phyloP scores from a whole-genome alignment of 2,113 vertebrate species.

The Sceloporus tristichus region DNA sequence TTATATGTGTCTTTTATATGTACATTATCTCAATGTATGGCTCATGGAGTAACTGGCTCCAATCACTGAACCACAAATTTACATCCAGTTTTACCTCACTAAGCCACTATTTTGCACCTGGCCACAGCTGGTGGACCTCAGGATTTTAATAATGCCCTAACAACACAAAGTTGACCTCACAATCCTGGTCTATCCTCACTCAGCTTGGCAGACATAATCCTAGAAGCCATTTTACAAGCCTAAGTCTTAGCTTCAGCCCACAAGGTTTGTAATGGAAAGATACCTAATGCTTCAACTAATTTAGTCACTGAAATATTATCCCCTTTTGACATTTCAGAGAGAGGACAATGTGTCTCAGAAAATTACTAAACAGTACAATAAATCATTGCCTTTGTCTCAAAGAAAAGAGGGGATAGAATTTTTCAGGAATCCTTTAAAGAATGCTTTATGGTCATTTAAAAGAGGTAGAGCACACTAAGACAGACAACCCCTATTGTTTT shows the following conservation, averaged over 20 bases:
- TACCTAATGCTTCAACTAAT: neutral
- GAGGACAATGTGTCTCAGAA: slow-evolving; percentile 36
- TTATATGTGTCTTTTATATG: neutral
- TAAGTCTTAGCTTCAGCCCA: neutral
- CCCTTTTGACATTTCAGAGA: slow-evolving; percentile 44
- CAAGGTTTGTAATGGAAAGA: neutral
- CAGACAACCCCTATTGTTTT: slow-evolving; percentile 56
- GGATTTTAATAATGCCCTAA: neutral
- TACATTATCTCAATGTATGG: neutral
- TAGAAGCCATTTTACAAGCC: neutral
- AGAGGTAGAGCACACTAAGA: slow-evolving; percentile 53
- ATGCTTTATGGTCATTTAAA: slow-evolving; percentile 58
- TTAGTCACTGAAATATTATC: slow-evolving; percentile 44
- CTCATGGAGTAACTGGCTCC: neutral
- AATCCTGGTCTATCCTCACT: neutral
- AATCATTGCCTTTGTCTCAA: slow-evolving; percentile 46
- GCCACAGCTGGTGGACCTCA: neutral
- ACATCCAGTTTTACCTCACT: neutral
- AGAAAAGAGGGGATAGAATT: slow-evolving; percentile 30
- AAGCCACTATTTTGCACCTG: neutral
- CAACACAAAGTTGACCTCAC: neutral
- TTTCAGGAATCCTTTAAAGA: slow-evolving; percentile 58
- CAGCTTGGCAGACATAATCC: neutral
- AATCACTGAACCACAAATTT: neutral
- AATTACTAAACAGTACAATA: slow-evolving; percentile 52